phyloP scores from a whole-genome alignment of 2,113 vertebrate species.

The Scomber japonicus region DNA sequence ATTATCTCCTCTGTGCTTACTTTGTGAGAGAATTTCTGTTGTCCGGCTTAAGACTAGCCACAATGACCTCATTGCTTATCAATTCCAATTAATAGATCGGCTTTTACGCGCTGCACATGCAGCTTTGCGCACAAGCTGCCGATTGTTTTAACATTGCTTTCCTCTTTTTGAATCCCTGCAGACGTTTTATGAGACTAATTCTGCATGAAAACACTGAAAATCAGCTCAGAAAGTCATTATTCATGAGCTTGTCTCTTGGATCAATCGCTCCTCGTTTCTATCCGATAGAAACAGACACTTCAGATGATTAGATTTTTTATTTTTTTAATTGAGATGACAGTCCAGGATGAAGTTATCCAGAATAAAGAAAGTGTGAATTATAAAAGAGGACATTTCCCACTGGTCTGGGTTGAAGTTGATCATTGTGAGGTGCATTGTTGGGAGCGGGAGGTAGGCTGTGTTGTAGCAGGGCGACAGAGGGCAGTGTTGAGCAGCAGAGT shows the following conservation, averaged over 20 bases:
- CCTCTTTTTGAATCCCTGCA: not conserved
- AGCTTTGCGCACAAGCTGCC: conserved; percentile 16
- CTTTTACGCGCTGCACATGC: conserved; percentile 54
- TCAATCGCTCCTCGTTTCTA: conserved; percentile 34
- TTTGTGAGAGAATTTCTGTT: not conserved
- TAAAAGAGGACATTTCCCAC: not conserved
- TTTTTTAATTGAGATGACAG: not conserved
- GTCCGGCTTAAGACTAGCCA: not conserved
- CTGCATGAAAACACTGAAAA: conserved; percentile 11
- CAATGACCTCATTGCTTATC: conserved; percentile 38
- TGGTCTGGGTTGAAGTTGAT: conserved; percentile 14
- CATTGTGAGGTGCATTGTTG: conserved; percentile 37
- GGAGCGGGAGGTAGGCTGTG: conserved; percentile 15
- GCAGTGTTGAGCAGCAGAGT: conserved; percentile 80
- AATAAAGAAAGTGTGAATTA: not conserved
- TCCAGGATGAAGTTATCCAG: not conserved
- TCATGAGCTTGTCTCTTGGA: conserved; percentile 46
- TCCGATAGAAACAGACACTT: not conserved
- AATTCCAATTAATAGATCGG: conserved; percentile 28
- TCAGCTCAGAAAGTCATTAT: conserved; percentile 36
- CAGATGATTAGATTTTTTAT: conserved; percentile 11
- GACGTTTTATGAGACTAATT: not conserved
- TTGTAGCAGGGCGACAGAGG: conserved; percentile 72
- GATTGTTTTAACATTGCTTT: not conserved
- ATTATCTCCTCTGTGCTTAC: not conserved